These are phyloP conservation scores for Campoletis sonorensis DNA, from an alignment of 1,140 invertebrate species.

Conservation along the genomic window DNA sequence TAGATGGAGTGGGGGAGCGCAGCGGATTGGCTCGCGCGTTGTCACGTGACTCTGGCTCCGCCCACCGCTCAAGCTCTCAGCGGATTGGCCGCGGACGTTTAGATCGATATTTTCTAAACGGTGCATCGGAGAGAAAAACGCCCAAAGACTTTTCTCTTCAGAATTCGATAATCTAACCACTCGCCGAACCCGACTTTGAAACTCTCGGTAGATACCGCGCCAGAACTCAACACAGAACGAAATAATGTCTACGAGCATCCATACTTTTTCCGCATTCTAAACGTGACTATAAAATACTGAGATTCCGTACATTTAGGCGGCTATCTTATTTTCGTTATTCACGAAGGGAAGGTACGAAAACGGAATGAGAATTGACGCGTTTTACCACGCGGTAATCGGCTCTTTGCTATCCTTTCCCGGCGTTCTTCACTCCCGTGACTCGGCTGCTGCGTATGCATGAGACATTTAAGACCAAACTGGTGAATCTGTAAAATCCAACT, in stretches of 20 bases:
- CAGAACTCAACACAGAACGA: conserved; percentile 31
- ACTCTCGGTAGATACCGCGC: not conserved
- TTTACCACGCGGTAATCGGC: not conserved
- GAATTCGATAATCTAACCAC: no score
- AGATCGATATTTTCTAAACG: no score
- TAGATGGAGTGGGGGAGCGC: no score
- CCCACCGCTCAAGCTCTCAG: no score
- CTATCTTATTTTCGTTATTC: conserved; percentile 54
- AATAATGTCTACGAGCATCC: conserved; percentile 16
- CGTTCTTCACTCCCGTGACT: not conserved
- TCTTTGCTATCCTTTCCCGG: not conserved
- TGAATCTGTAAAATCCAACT: no score
- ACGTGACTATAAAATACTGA: conserved; percentile 40
- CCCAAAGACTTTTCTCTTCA: no score
- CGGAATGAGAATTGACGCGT: conserved; percentile 51
- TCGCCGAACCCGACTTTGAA: no score
- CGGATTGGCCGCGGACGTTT: no score
- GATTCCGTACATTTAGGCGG: conserved; percentile 50
- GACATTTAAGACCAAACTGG: not conserved
- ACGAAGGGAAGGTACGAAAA: conserved; percentile 46
- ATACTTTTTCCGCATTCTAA: conserved; percentile 39
- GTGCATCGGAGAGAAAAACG: no score
- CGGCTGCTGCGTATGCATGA: not conserved
- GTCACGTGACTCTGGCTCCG: no score
- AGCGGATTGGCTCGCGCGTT: no score